Evolutionary conservation across 2,113 vertebrate genomes (phyloP), one percentile per base, ranked within the genome.

Genomic region (Colius striatus): DNA sequence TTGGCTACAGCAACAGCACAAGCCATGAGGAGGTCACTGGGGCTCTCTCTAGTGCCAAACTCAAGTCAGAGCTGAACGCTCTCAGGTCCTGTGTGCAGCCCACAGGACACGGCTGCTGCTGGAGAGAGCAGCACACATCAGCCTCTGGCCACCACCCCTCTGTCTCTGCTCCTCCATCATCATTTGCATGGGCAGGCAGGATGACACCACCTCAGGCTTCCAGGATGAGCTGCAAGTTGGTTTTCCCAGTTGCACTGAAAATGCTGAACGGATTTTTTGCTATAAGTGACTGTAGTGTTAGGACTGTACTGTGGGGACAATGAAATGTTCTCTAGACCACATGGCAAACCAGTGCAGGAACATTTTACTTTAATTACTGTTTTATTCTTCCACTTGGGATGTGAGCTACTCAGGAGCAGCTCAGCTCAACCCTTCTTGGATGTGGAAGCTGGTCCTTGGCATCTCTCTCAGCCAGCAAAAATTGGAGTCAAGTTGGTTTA

Each of bases 181-280:
- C 87, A 57, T 30, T 22, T 8, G 15, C 51, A 55, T 2, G 32
- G 38, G 51, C 21, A 74, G 71, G 63, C 67, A 77, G 60, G 38
- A 30, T 77, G 11, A n/a, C 60, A 73, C 29, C n/a, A 58, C 5
- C 13, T 3, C 82, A 48, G 47, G 22, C 50, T 73, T 89, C 32
- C 89, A 88, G 90, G 88, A 90, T 92, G 79, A 65, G 68, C n/a
- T 53, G 50, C 68, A 84, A 87, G 30, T 19, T 45, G 38, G 32
- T 78, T 85, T 50, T 26, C 63, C 71, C 60, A 48, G 62, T 20
- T 58, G 32, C 32, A 20, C 43, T 48, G 55, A 71, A 83, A 75
- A 74, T 41, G 45, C 45, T 76, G 77, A 82, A 51, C 13, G 50
- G 25, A 21, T 0, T 15, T 60, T 84, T 58, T 55, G 17, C 38